Base-by-base conservation (phyloP, 2,113 vertebrate species). In the Leucosticte australis region DNA sequence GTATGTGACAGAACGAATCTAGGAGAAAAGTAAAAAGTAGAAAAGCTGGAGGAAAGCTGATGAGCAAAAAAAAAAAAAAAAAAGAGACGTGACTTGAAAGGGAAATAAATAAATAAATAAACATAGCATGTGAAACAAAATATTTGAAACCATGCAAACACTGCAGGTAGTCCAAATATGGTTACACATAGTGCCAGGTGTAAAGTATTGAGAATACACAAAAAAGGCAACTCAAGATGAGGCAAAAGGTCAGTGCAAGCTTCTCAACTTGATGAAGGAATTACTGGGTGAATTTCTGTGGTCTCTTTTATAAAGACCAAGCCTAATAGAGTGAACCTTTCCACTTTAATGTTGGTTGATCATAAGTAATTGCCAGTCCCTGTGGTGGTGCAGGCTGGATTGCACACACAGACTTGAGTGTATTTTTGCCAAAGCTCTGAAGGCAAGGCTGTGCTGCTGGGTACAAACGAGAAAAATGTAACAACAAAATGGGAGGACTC, bases 21-120 rank as follows among this genome's bases (percentile, higher is more conserved):
- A 83, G 60, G 64, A 90, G 86, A 31, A 77, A 80, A 83, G 28
- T 33, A 76, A 73, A 56, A 94, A 62, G 35, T 67, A 59, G 24
- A 74, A 79, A 90, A 83, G 12, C 82, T 83, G 27, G n/a, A 90
- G 42, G 46, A 83, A 80, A 92, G 52, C 23, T 59, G 71, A 90
- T 20, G 39, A 79, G 13, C 2, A 33, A 77, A 84, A 55, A 69
- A 73, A 87, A 55, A 69, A 73, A 87, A 53, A 82, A 71, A 57
- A 76, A 87, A 49, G 6, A 86, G 17, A 87, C 3, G 0, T 57
- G 65, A 91, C 37, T 84, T 83, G 21, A 55, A 60, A 80, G 16
- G 5, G 26, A 27, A 33, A 55, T 33, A 55, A 55, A 52, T 27
- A 27, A 52, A 63, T 33, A 21, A 69, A 7, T 3, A 21, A 20